Conservation (phyloP, 2,888 invertebrate species). For the Tupiocoris notatus region DNA sequence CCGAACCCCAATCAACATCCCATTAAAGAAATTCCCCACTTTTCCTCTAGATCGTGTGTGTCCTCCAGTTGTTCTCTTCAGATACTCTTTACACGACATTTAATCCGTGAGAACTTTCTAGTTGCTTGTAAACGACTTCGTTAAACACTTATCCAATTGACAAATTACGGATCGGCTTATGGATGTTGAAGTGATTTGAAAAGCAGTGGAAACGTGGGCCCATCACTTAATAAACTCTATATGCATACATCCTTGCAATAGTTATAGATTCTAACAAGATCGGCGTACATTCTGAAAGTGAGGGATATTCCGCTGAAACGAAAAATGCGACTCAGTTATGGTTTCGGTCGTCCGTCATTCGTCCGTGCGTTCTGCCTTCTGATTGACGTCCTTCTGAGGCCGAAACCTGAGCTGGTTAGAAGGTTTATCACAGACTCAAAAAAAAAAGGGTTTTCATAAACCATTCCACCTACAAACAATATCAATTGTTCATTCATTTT, state of each 20-base stretch:
- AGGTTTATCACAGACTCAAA: no score
- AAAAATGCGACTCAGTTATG: no score
- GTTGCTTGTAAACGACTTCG: neutral
- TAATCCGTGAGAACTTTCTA: neutral
- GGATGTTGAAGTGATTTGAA: constrained; percentile 47
- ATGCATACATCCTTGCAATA: no score
- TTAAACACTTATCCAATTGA: neutral
- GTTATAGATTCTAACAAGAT: no score
- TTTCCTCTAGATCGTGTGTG: neutral
- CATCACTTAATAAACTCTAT: no score
- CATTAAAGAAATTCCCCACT: neutral
- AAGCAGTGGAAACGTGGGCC: constrained; percentile 45
- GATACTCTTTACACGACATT: neutral
- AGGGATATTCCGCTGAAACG: constrained; percentile 46
- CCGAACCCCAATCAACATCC: neutral
- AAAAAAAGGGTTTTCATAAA: no score
- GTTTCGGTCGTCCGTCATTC: no score
- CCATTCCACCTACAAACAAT: no score
- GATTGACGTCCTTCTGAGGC: no score
- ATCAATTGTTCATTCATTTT: no score
- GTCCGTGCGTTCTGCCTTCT: no score
- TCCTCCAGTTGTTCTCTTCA: neutral
- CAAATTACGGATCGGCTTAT: constrained; percentile 43
- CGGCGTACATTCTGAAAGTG: constrained; percentile 44
- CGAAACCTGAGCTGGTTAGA: no score